These are phyloP conservation scores for Macheiramphus alcinus DNA, from an alignment of 2,113 vertebrate species.

Conservation along the genomic window DNA sequence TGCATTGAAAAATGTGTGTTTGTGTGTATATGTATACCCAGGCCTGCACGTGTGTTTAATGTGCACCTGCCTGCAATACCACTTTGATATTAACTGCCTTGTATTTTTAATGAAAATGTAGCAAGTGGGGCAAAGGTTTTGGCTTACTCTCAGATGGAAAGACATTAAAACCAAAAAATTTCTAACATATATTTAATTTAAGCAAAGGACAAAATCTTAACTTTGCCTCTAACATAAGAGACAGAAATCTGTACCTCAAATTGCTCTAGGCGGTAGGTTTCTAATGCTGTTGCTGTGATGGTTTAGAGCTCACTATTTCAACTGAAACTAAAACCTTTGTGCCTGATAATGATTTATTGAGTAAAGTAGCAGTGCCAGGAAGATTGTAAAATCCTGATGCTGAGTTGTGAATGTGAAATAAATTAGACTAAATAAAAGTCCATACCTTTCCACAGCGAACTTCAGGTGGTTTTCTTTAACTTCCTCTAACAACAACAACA, in stretches of 20 bases:
- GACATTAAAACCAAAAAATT: constrained; percentile 50
- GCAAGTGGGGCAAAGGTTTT: not conserved
- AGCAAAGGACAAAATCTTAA: not conserved
- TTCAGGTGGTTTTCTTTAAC: not conserved
- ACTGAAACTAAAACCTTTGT: constrained; percentile 64
- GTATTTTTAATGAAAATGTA: not conserved
- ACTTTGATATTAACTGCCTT: constrained; percentile 1
- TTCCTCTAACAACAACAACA: not conserved
- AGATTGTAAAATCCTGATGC: constrained; percentile 6
- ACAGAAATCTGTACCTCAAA: constrained; percentile 7
- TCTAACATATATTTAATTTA: constrained; percentile 49
- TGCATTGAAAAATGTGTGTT: not conserved
- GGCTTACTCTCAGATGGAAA: constrained; percentile 22
- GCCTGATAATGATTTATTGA: constrained; percentile 54
- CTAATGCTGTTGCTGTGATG: constrained; percentile 35
- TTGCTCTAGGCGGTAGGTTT: constrained; percentile 19
- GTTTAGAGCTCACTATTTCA: constrained; percentile 29
- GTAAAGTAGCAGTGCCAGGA: constrained; percentile 31
- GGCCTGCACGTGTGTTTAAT: not conserved
- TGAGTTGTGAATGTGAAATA: constrained; percentile 64
- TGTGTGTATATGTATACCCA: not conserved
- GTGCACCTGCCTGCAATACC: not conserved
- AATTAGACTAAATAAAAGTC: constrained; percentile 65
- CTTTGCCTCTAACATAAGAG: constrained; percentile 25
- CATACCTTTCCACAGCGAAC: not conserved